These are phyloP conservation scores for Tetragonula clypearis DNA, from an alignment of 1,140 invertebrate species.

Conservation along the genomic window DNA sequence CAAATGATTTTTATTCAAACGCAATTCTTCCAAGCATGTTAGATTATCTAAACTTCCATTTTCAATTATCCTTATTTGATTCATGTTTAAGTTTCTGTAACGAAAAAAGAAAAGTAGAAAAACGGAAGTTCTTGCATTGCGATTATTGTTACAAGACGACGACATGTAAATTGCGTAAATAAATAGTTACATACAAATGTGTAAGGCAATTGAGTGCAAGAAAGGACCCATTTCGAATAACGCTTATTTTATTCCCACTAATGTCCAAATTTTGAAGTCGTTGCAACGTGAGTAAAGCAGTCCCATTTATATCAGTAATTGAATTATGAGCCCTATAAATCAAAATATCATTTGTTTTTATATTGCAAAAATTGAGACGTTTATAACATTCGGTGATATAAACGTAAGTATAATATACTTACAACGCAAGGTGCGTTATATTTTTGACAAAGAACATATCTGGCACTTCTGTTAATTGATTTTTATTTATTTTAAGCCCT, in stretches of 20 bases:
- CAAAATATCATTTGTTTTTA: conserved; percentile 17
- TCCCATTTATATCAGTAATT: conserved; percentile 84
- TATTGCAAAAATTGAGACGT: no score
- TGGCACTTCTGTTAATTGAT: conserved; percentile 75
- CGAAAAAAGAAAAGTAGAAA: conserved; percentile 65
- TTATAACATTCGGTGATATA: not conserved
- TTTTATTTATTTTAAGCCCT: conserved; percentile 77
- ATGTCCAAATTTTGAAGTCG: conserved; percentile 84
- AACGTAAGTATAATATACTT: conserved; percentile 55
- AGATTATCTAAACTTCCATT: conserved; percentile 88
- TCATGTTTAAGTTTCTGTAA: conserved; percentile 88
- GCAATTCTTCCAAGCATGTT: conserved; percentile 87
- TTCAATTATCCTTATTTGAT: conserved; percentile 87
- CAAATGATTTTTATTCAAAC: conserved; percentile 91
- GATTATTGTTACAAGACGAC: not conserved
- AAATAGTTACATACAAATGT: conserved; percentile 79
- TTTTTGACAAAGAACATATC: conserved; percentile 69
- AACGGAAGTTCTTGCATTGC: not conserved
- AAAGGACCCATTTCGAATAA: conserved; percentile 82
- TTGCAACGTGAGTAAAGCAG: conserved; percentile 84
- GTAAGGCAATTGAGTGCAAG: conserved; percentile 77
- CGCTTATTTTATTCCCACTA: conserved; percentile 84
- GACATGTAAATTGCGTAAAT: no score
- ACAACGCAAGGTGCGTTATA: conserved; percentile 76
- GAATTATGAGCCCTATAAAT: conserved; percentile 84